Base-by-base conservation (phyloP, 2,113 vertebrate genomes). In the Thamnophis sirtalis region DNA sequence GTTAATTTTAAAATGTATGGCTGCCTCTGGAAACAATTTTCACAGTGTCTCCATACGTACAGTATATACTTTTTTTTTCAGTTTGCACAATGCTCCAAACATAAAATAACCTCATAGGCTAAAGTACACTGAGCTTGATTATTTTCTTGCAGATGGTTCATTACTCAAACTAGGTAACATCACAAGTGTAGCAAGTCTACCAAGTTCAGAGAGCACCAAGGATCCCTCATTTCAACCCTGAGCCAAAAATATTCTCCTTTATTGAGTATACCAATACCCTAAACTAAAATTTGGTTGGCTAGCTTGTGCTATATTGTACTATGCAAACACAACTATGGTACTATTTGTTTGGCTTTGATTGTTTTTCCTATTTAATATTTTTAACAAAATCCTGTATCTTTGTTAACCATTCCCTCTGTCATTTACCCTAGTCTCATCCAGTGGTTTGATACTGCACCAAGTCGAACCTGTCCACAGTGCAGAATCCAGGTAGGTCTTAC, bases 401-500 rank as follows among this genome's bases (percentile, higher is more conserved):
- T 92, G 13, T 55, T 48, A 24, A 48, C 33, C 19, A 89, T 28
- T 94, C 26, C 90, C 28, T 7, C 0, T 93, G 90, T 90, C 86
- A 60, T 60, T 89, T 95, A 28, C 96, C 93, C 54, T 94, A 99
- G 99, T 95, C 98, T 99, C 50, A 92, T 98, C 90, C 98, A 98
- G 96, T 99, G 99, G 99, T 99, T 99, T 93, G 98, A 99, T 95
- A 98, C 98, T 28, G 99, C 98, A 1, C 99, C 99, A 0, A 98
- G 96, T 85, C 98, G 98, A 93, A 99, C 99, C 4, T 99, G 99
- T 93, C 99, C 99, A 0, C 99, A 99, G 73, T 99, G 99, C 95
- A 97, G 99, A 93, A 98, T 98, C 94, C 98, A 99, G 98, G 99
- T 99, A 96, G 96, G 84, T 1, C 85, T 55, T 68, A 8, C n/a